Percentiles rank a stretch among this genome's conserved stretches.
phyloP scores from a whole-genome alignment of 2,113 vertebrate genomes.

The Meleagris gallopavo region DNA sequence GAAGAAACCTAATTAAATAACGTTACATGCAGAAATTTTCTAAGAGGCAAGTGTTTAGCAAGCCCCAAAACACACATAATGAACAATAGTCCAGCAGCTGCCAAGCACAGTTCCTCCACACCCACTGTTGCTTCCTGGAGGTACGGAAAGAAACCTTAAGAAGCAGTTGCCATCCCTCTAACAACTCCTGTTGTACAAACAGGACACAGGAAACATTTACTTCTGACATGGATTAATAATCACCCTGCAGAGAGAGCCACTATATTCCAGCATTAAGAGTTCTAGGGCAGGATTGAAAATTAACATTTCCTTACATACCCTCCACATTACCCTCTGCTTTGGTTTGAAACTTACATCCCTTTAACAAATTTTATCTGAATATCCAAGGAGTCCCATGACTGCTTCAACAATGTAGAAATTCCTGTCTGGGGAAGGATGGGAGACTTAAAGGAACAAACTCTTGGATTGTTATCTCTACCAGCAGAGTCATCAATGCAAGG shows the following conservation, averaged over 20 bases:
- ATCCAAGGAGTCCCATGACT: background rate
- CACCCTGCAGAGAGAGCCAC: background rate
- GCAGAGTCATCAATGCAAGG: background rate
- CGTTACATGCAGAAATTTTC: background rate
- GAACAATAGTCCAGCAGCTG: slow-evolving; percentile 26
- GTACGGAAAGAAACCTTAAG: background rate
- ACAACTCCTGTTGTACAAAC: background rate
- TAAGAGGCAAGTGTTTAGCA: background rate
- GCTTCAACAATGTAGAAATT: background rate
- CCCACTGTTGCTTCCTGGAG: slow-evolving; percentile 20
- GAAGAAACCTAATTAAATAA: background rate
- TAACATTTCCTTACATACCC: background rate
- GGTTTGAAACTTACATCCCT: background rate
- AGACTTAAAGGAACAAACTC: background rate
- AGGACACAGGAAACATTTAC: background rate
- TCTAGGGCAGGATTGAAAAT: background rate
- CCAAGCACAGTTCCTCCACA: background rate
- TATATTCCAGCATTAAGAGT: background rate
- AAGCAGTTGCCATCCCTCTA: background rate
- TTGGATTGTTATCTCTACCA: background rate
- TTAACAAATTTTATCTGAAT: background rate
- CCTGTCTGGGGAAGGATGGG: background rate
- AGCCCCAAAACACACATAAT: slow-evolving; percentile 6
- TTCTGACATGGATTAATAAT: background rate
- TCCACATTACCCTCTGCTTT: background rate